Percentiles rank a stretch among this genome's conserved stretches.
Evolutionary conservation across 2,888 invertebrate genomes (phyloP).

Genomic region (Scelioninae gen. 1): DNA sequence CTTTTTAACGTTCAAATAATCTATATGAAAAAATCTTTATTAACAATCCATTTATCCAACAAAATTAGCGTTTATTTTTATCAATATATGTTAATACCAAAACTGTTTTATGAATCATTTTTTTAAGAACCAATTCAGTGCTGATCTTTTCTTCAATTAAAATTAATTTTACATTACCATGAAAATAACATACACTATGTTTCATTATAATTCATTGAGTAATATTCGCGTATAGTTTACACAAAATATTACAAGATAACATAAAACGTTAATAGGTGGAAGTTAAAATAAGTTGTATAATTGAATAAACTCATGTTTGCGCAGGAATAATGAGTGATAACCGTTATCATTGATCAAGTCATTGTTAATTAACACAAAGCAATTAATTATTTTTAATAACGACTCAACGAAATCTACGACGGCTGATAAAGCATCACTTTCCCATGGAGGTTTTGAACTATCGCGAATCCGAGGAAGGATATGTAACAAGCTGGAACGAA

Average conservation of each 20-base stretch:
- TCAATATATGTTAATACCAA: too few relatives aligned
- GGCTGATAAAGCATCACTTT: constrained; percentile 41
- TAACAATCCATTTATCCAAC: too few relatives aligned
- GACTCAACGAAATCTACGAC: background rate
- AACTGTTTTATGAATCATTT: too few relatives aligned
- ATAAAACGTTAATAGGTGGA: constrained; percentile 7
- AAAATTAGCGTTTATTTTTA: too few relatives aligned
- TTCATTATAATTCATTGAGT: too few relatives aligned
- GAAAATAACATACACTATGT: too few relatives aligned
- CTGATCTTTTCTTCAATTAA: too few relatives aligned
- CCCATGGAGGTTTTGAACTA: constrained; percentile 43
- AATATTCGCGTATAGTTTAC: background rate
- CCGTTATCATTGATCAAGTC: constrained; percentile 4
- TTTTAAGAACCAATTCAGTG: too few relatives aligned
- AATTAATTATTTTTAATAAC: constrained; percentile 51
- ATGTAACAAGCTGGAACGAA: constrained; percentile 63
- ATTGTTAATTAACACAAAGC: constrained; percentile 41
- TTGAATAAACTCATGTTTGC: constrained; percentile 16
- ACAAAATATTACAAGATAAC: constrained; percentile 2
- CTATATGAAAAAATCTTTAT: too few relatives aligned
- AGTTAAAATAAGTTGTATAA: constrained; percentile 25
- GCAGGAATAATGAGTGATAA: constrained; percentile 31
- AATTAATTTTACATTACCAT: too few relatives aligned
- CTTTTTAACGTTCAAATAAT: too few relatives aligned
- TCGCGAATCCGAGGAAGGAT: constrained; percentile 49